Conservation (phyloP, 1,140 invertebrate species). For the Yoshiicerus persimilis region DNA sequence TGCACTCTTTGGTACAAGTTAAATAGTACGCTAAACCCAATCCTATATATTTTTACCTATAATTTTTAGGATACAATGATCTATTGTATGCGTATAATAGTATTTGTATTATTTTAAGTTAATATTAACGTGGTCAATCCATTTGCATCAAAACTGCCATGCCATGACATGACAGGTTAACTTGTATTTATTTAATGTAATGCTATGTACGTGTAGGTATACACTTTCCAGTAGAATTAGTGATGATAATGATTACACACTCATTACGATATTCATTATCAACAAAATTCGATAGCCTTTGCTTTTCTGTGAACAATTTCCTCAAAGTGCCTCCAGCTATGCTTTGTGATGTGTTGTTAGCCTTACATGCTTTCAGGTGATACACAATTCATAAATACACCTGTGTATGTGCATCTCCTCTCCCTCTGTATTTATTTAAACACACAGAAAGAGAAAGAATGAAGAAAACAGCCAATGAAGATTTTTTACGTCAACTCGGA, state of each 20-base stretch:
- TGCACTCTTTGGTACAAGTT: not conserved
- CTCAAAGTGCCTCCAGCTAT: not conserved
- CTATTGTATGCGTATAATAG: not conserved
- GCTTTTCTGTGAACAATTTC: not conserved
- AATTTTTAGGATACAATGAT: not conserved
- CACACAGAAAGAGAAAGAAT: not conserved
- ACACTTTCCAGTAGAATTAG: not conserved
- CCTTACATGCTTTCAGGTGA: not conserved
- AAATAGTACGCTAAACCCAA: not conserved
- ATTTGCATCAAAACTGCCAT: not conserved
- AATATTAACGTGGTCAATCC: not conserved
- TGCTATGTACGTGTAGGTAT: not conserved
- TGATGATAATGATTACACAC: not conserved
- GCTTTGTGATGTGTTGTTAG: not conserved
- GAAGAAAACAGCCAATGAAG: not conserved
- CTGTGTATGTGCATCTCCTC: not conserved
- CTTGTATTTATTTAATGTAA: not conserved
- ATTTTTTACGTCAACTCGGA: not conserved
- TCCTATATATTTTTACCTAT: not conserved
- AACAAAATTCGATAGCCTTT: not conserved
- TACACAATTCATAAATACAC: not conserved
- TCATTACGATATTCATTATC: slow-evolving; percentile 4
- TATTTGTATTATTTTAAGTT: not conserved
- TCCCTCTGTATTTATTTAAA: not conserved
- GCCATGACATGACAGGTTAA: not conserved